Conservation (phyloP, 2,113 vertebrate genomes). For the Embiotoca jacksoni region DNA sequence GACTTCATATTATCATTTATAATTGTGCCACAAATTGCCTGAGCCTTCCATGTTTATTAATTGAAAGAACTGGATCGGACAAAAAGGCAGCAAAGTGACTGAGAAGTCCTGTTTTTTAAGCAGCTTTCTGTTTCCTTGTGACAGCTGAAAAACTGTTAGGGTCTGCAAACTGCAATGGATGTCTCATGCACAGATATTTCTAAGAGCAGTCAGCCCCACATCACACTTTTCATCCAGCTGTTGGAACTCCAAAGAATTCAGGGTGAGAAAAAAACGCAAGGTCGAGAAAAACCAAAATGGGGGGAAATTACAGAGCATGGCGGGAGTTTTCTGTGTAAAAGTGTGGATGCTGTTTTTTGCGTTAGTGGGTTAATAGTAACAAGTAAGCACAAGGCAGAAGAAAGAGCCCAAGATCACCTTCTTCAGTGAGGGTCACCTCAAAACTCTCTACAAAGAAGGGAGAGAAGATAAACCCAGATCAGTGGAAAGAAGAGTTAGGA, state of each 20-base stretch:
- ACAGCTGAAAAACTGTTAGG: slow-evolving; percentile 84
- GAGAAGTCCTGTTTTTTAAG: slow-evolving; percentile 63
- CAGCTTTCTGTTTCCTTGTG: slow-evolving; percentile 64
- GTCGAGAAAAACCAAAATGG: slow-evolving; percentile 85
- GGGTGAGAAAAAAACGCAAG: slow-evolving; percentile 72
- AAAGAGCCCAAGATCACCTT: slow-evolving; percentile 99
- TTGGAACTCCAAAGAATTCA: slow-evolving; percentile 71
- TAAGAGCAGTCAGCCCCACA: slow-evolving; percentile 86
- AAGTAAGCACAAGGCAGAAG: slow-evolving; percentile 88
- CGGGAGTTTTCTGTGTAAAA: slow-evolving; percentile 90
- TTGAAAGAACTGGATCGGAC: slow-evolving; percentile 6
- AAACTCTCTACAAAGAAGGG: slow-evolving; percentile 97
- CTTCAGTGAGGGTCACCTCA: slow-evolving; percentile 99
- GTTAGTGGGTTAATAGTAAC: slow-evolving; percentile 98
- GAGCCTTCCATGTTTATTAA: neutral
- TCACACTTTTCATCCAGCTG: slow-evolving; percentile 89
- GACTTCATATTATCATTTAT: neutral
- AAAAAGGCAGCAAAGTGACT: slow-evolving; percentile 50
- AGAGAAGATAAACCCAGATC: slow-evolving; percentile 98
- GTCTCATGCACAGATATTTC: slow-evolving; percentile 99
- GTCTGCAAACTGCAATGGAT: slow-evolving; percentile 92
- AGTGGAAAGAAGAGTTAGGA: slow-evolving; percentile 88
- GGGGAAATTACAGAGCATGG: slow-evolving; percentile 87
- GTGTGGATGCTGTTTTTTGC: slow-evolving; percentile 92
- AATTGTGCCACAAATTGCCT: slow-evolving; percentile 9